A percentile compares a stretch with the other conserved stretches of the same genome.
These are phyloP conservation scores for Physocephala rufipes DNA, from an alignment of 2,888 invertebrate species.

Conservation along the genomic window DNA sequence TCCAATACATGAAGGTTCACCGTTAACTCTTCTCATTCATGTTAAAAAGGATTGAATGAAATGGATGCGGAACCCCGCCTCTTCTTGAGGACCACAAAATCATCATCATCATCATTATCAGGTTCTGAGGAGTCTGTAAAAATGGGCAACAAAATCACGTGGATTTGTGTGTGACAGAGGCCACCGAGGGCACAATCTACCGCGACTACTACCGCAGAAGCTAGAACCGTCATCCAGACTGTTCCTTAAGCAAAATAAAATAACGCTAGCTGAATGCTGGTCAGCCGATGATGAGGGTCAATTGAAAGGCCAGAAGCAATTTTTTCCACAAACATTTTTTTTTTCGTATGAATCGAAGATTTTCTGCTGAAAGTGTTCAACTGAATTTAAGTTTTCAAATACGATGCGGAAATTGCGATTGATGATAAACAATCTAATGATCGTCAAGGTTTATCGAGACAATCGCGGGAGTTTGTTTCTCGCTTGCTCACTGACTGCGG, in stretches of 20 bases:
- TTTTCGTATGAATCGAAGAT: not conserved
- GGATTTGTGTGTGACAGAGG: not conserved
- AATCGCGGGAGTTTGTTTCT: too few relatives aligned
- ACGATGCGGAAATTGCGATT: constrained; percentile 31
- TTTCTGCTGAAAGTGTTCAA: not conserved
- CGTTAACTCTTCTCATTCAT: not conserved
- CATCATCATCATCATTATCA: constrained; percentile 19
- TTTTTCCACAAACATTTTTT: not conserved
- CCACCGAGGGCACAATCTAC: not conserved
- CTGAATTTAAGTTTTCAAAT: constrained; percentile 9
- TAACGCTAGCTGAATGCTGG: constrained; percentile 25
- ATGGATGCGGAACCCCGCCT: not conserved
- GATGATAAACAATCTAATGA: not conserved
- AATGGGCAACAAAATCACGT: not conserved
- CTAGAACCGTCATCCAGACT: constrained; percentile 6
- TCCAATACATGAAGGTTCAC: too few relatives aligned
- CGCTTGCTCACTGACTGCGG: too few relatives aligned
- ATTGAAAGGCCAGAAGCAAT: constrained; percentile 9
- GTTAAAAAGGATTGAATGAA: not conserved
- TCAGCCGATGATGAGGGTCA: constrained; percentile 43
- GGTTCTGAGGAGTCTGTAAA: not conserved
- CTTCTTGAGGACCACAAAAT: not conserved
- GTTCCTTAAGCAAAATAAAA: constrained; percentile 13
- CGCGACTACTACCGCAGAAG: not conserved
- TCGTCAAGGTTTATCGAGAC: not conserved